These are phyloP conservation scores for Cantharis lateralis DNA, from an alignment of 2,888 invertebrate genomes.

Conservation along the genomic window DNA sequence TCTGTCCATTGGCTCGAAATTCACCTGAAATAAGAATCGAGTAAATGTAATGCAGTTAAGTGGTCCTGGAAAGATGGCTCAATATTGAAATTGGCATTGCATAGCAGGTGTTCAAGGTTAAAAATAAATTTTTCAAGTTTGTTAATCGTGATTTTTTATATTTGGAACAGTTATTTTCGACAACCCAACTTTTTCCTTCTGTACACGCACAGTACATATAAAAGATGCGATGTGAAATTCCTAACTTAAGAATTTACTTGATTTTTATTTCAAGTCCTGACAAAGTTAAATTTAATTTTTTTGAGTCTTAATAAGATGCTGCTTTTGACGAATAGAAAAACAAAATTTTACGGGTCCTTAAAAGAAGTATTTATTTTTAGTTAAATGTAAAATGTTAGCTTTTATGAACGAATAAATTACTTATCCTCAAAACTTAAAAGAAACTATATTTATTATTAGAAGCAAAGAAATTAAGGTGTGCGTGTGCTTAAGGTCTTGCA, in stretches of 20 bases:
- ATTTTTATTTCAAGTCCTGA: background rate
- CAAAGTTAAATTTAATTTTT: background rate
- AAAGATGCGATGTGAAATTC: background rate
- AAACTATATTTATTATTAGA: conserved; percentile 15
- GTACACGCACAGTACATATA: background rate
- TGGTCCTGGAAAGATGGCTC: background rate
- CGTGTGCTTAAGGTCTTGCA: background rate
- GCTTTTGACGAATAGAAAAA: background rate
- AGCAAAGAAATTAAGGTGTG: conserved; percentile 15
- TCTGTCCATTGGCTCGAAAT: background rate
- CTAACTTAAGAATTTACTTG: background rate
- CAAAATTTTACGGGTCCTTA: background rate
- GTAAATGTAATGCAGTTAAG: background rate
- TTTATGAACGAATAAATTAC: conserved; percentile 16
- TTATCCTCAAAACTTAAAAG: conserved; percentile 1
- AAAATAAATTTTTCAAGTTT: conserved; percentile 12
- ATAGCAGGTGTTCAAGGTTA: conserved; percentile 11
- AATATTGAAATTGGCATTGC: background rate
- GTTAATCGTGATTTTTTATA: conserved; percentile 18
- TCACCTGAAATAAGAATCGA: background rate
- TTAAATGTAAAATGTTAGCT: background rate
- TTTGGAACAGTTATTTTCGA: conserved; percentile 14
- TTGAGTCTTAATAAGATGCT: background rate
- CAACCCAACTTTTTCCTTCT: conserved; percentile 1
- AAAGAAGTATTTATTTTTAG: conserved; percentile 1